A percentile compares a stretch with the other conserved stretches of the same genome.
Conservation (phyloP, 2,113 vertebrate species). For the Falcunculus frontatus region DNA sequence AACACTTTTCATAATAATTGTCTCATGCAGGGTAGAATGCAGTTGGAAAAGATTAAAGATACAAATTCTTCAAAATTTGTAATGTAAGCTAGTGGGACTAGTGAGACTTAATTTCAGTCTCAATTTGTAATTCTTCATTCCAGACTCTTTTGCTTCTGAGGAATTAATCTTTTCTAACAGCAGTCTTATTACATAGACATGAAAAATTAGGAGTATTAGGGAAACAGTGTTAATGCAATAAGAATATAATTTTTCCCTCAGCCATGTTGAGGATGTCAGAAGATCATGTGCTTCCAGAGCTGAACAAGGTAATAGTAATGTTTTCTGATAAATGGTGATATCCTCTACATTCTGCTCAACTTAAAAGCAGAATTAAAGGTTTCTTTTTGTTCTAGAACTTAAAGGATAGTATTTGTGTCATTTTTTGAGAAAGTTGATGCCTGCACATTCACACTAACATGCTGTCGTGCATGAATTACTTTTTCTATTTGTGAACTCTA, state of each 20-base stretch:
- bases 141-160: neutral
- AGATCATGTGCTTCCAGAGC: constrained; percentile 92
- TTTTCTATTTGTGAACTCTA: neutral
- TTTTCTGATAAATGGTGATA: neutral
- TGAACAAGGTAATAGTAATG: constrained; percentile 86
- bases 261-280: constrained; percentile 98
- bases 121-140: neutral
- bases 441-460: neutral
- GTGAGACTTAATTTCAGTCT: neutral
- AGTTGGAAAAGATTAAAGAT: neutral
- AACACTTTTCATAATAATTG: neutral
- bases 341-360: neutral
- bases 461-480: neutral
- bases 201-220: neutral
- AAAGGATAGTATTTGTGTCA: neutral
- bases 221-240: neutral
- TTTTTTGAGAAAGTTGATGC: neutral
- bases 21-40: neutral
- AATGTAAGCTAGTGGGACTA: neutral
- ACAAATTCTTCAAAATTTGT: neutral
- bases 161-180: neutral
- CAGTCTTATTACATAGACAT: neutral
- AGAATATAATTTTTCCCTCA: constrained; percentile 48
- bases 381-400: neutral
- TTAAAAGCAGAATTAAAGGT: neutral